Percentiles rank a stretch among this genome's conserved stretches.
These are phyloP conservation scores for Ametastegia equiseti DNA, from an alignment of 2,888 invertebrate genomes.

Conservation along the genomic window DNA sequence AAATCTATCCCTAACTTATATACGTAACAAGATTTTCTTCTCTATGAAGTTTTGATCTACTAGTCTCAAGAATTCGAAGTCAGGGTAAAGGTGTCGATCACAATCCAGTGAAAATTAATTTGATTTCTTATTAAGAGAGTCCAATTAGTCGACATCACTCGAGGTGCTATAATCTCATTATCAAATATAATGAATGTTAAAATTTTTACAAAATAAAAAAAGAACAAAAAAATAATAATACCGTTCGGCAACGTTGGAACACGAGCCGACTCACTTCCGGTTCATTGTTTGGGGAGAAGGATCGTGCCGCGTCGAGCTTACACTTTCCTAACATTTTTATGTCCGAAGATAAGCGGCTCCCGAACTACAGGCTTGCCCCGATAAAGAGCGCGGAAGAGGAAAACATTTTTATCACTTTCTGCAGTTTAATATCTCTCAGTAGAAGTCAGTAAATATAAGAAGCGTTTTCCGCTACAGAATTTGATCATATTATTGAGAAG, in stretches of 20 bases:
- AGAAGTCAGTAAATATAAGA: conserved; percentile 34
- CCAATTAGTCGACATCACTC: not conserved
- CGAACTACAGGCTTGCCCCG: conserved; percentile 19
- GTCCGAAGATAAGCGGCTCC: conserved; percentile 31
- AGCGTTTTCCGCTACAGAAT: conserved; percentile 29
- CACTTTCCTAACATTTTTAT: conserved; percentile 37
- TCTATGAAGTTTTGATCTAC: not conserved
- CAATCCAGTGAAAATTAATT: not conserved
- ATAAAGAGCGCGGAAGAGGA: conserved; percentile 21
- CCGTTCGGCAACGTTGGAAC: not conserved
- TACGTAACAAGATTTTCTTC: not conserved
- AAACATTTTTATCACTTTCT: conserved; percentile 33
- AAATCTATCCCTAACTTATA: not conserved
- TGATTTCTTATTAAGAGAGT: not conserved
- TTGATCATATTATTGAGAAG: conserved; percentile 27
- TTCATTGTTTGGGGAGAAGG: conserved; percentile 37
- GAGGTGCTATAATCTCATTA: not conserved
- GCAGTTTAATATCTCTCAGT: conserved; percentile 33
- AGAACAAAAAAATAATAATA: no score
- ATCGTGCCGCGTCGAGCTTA: conserved; percentile 9
- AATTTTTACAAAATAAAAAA: no score
- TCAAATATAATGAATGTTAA: conserved; percentile 19
- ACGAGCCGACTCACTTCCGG: conserved; percentile 21
- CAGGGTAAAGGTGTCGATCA: not conserved
- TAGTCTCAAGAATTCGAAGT: not conserved